Base-by-base conservation (phyloP, 2,797 vertebrate genomes). In the Danionella dracula region DNA sequence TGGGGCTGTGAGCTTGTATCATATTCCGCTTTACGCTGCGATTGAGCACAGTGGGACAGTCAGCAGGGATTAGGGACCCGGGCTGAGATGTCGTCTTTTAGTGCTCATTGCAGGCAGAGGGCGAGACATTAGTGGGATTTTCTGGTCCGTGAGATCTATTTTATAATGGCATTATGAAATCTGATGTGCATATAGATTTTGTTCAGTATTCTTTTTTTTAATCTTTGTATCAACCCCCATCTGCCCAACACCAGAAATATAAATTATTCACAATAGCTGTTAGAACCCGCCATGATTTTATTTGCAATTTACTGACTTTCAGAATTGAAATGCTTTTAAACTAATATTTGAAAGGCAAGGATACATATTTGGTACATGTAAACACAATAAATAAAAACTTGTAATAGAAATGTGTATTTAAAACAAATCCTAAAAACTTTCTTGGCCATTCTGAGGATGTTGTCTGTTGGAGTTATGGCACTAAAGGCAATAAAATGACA, bases 1-100 rank as follows among this genome's bases (percentile, higher is more conserved):
- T 62, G 57, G 45, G 45, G 40, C 49, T 56, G 55, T 59, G 68
- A 31, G 35, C 10, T 5, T 54, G 49, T 58, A 68, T 70, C 44
- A 58, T 59, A 68, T 71, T 74, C 58, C 46, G 31, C 69, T 73
- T 42, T 58, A 27, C 32, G 6, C 32, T 13, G 57, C 54, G 58
- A 10, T 57, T 70, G 31, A 73, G 32, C 78, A 71, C 68, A 71
- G 67, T 68, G 60, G 68, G 41, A 56, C 55, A 71, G 53, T 78
- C 71, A 76, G 40, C 31, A 50, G 59, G 66, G 75, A 79, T 80
- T 77, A 76, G 66, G 59, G 53, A 21, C 34, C 65, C 68, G 67
- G 58, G 40, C 58, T 66, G 61, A 60, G 44, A 50, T 41, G 46
- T 62, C 46, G 48, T 42, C 69, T 55, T 41, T 71, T 78, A 69